Evolutionary conservation across 1,140 invertebrate genomes (phyloP), one percentile per base, ranked within the genome.

Genomic region (Meloidogyne hapla): DNA sequence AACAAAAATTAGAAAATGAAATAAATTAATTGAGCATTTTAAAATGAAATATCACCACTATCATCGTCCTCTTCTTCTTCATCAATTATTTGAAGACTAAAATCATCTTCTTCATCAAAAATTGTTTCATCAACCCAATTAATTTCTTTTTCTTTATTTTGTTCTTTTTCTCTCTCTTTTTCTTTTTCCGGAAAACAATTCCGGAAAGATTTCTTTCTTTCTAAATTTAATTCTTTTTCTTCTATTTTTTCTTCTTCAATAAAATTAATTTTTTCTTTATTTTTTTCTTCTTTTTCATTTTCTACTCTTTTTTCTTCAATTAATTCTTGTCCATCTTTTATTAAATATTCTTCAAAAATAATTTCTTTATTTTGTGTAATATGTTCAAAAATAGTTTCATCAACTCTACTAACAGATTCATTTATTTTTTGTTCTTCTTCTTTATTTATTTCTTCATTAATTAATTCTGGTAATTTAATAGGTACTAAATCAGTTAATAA

Each of bases 351-450:
- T 56, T 56, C 48, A 56, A n/a, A 56, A 56, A 56, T 56, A 66
- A 66, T 28, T 66, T 25, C 18, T 66, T 66, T 63, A 25, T 25
- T 25, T 66, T 25, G 0, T 72, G 9, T 69, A 56, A 72, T 4
- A 63, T 72, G 21, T 21, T 62, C 70, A 48, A 40, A 45, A 12
- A 72, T 26, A 21, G 61, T 68, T 72, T 64, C 33, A 15, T 64
- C 45, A 25, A 72, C 61, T 26, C 21, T 62, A 66, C n/a, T 66
- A 25, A 28, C 8, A 33, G 33, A 33, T 33, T 33, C 8, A 66
- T 33, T 66, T 33, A 13, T 66, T 66, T 40, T 5, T n/a, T 66
- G 18, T 26, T 33, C 21, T 66, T 65, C n/a, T 25, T 69, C 23
- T 21, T 40, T 45, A 15, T 26, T 56, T 38, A 33, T 6, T 40